Evolutionary conservation across 2,888 invertebrate genomes (phyloP).

Genomic region (Anoncus sp.): DNA sequence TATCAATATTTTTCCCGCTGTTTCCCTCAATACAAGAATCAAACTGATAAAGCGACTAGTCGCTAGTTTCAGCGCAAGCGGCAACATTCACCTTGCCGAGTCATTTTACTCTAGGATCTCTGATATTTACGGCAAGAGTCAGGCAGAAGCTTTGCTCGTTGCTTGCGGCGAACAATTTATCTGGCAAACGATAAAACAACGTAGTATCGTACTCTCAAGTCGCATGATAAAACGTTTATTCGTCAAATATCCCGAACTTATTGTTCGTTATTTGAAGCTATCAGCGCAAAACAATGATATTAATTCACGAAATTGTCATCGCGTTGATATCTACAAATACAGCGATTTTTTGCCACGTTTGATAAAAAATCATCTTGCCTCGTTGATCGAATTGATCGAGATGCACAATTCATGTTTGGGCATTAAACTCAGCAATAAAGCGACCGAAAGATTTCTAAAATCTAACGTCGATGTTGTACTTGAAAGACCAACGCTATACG

Average conservation of each 20-base stretch:
- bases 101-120: constrained; percentile 71
- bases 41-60: constrained; percentile 74
- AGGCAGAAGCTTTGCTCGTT: constrained; percentile 72
- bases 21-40: constrained; percentile 72
- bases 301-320: neutral
- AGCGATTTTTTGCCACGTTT: constrained; percentile 67
- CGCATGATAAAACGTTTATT: constrained; percentile 63
- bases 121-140: constrained; percentile 65
- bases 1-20: constrained; percentile 70
- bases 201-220: constrained; percentile 61
- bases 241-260: constrained; percentile 70
- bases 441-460: constrained; percentile 71
- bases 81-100: constrained; percentile 67
- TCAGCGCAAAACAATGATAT: constrained; percentile 25
- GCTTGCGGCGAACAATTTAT: constrained; percentile 75
- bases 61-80: constrained; percentile 52
- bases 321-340: constrained; percentile 60
- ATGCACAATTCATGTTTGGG: constrained; percentile 46
- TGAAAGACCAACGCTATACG: constrained; percentile 67
- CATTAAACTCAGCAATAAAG: constrained; percentile 69
- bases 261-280: constrained; percentile 74
- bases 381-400: constrained; percentile 70
- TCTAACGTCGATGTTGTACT: constrained; percentile 68
- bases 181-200: constrained; percentile 58
- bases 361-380: constrained; percentile 69